Evolutionary conservation across 92 coral and sea anemone species (phyloP), one percentile per base, ranked within the genome.

Genomic region (Heliopora coerulea): DNA sequence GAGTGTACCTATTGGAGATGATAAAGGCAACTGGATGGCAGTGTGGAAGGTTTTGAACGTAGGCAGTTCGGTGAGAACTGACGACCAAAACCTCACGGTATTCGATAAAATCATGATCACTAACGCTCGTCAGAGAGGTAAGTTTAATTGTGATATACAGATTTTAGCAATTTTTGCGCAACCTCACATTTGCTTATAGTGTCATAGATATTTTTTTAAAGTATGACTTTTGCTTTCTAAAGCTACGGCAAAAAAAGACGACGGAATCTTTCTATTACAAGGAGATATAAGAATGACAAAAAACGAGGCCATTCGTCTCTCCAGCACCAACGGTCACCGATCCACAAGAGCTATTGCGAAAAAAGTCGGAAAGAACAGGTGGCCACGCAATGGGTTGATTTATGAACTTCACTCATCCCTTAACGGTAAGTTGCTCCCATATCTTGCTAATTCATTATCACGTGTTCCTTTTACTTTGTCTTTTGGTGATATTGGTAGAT

Each of bases 231-330:
- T 26, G 18, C 7, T 59, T 59, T 28, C 19, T 63, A 0, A 21
- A 63, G 70, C 50, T 37, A 63, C 30, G 15, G 24, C 52, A 8
- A 34, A 18, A 19, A 63, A 63, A 63, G 70, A 63, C 26, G 70
- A 63, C 27, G 70, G 70, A 12, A n/a, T 37, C 48, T 44, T 63
- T 26, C 54, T 63, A 63, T 63, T 19, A 8, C 70, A 63, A 63
- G 70, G 70, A 11, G 70, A 63, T n/a, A 63, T 63, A 19, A 63
- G 70, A 63, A 19, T 63, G 24, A 63, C 26, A 63, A 63, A 29
- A 39, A 37, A 27, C 3, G 52, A 63, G 30, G 70, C 54, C 48
- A 10, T 19, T 19, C 70, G 10, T 21, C 70, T 63, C 21, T 15
- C 39, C 7, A 27, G 48, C 18, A 27, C 25, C 18, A 63, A 63